Percentiles rank a stretch among this genome's conserved stretches.
phyloP scores from a whole-genome alignment of 2,888 invertebrate species.

The Conistra vaccinii region DNA sequence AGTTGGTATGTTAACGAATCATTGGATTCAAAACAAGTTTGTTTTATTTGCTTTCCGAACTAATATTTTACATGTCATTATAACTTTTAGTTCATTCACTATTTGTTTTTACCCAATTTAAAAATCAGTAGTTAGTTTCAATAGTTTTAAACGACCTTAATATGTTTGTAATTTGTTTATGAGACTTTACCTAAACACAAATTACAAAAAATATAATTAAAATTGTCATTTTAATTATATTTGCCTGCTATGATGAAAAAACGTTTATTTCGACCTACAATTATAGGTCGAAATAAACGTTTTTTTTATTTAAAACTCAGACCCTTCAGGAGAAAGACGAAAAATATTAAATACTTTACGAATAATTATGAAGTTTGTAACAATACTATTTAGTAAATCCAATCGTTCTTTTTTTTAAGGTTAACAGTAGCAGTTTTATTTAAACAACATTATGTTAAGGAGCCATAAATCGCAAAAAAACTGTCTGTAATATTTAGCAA shows the following conservation, averaged over 20 bases:
- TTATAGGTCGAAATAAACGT: background rate
- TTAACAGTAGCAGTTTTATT: background rate
- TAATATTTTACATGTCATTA: conserved; percentile 37
- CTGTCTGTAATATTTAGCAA: too few species aligned
- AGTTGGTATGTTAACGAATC: background rate
- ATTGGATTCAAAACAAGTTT: conserved; percentile 14
- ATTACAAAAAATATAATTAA: too few species aligned
- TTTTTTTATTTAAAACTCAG: background rate
- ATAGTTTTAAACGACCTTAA: background rate
- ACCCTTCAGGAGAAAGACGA: background rate
- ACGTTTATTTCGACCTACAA: too few species aligned
- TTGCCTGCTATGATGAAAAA: background rate
- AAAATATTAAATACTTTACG: too few species aligned
- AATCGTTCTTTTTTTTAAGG: background rate
- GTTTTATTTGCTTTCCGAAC: conserved; percentile 37
- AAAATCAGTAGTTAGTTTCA: background rate
- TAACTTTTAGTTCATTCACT: conserved; percentile 29
- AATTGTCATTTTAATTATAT: background rate
- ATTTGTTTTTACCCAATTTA: conserved; percentile 14
- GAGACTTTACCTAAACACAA: too few species aligned
- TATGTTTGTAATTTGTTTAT: too few species aligned
- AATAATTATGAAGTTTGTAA: background rate
- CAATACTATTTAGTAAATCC: background rate
- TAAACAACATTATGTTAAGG: background rate
- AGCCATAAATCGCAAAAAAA: background rate